A percentile compares a stretch with the other conserved stretches of the same genome.
Evolutionary conservation across 2,113 vertebrate genomes (phyloP).

Genomic region (Aspidoscelis tigris): DNA sequence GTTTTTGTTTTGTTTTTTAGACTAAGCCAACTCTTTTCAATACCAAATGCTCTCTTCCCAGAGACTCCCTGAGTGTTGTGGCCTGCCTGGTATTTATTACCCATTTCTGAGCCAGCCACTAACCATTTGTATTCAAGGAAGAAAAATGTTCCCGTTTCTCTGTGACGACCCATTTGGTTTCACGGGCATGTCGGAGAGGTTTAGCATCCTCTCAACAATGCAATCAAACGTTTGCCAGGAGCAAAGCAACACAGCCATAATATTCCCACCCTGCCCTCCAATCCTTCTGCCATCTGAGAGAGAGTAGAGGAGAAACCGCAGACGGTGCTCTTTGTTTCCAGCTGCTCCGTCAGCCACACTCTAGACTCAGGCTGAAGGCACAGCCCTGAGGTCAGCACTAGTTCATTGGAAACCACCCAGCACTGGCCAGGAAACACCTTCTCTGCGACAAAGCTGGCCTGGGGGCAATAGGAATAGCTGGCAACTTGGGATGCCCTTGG

Average conservation of each 20-base stretch:
- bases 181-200: not conserved
- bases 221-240: constrained; percentile 1
- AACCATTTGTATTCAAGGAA: constrained; percentile 18
- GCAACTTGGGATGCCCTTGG: not conserved
- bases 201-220: constrained; percentile 5
- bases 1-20: not conserved
- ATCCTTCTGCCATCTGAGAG: constrained; percentile 24
- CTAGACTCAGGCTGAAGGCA: not conserved
- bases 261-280: constrained; percentile 24
- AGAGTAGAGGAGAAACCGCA: constrained; percentile 34
- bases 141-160: constrained; percentile 10
- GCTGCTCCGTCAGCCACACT: constrained; percentile 19
- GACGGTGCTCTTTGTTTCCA: constrained; percentile 29
- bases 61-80: not conserved
- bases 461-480: not conserved
- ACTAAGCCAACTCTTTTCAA: constrained; percentile 1
- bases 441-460: not conserved
- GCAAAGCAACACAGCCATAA: constrained; percentile 14
- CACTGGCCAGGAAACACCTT: constrained; percentile 33
- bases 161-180: constrained; percentile 14
- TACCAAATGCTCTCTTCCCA: not conserved
- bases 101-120: constrained; percentile 19
- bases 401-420: constrained; percentile 7
- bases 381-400: constrained; percentile 10
- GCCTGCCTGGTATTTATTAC: constrained; percentile 7